Conservation (phyloP, 2,888 invertebrate species). For the Nowickia ferox region DNA sequence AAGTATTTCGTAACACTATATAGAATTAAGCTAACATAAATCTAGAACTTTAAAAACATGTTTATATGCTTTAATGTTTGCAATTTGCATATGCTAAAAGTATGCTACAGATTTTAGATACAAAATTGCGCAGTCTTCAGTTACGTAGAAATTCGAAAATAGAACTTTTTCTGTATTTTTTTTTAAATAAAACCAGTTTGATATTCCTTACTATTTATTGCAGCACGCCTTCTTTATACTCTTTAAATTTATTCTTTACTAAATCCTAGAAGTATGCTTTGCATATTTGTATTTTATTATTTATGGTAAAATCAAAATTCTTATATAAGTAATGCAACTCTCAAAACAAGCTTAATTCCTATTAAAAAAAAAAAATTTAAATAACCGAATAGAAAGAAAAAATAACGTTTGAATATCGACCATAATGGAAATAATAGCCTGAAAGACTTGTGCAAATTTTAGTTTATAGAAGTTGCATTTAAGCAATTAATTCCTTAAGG, state of each 20-base stretch:
- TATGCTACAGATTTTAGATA: background rate
- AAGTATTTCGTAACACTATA: too few species aligned
- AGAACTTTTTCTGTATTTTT: background rate
- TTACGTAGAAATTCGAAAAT: background rate
- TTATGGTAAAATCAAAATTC: constrained; percentile 27
- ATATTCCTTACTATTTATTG: background rate
- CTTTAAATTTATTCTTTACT: background rate
- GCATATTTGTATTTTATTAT: constrained; percentile 48
- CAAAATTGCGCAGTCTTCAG: background rate
- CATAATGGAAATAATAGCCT: background rate
- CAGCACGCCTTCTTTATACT: background rate
- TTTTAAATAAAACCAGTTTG: background rate
- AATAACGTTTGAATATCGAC: background rate
- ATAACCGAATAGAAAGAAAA: background rate
- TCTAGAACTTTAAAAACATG: too few species aligned
- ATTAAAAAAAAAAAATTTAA: background rate
- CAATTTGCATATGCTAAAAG: too few species aligned
- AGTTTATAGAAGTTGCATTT: constrained; percentile 2
- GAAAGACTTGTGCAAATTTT: constrained; percentile 6
- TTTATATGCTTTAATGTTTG: too few species aligned
- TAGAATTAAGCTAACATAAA: too few species aligned
- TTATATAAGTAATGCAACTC: background rate
- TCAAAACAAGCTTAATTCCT: constrained; percentile 13
- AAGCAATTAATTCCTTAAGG: constrained; percentile 44
- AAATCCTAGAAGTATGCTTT: constrained; percentile 62